phyloP scores from a whole-genome alignment of 1,140 invertebrate species.

The Schlechtendalia chinensis region DNA sequence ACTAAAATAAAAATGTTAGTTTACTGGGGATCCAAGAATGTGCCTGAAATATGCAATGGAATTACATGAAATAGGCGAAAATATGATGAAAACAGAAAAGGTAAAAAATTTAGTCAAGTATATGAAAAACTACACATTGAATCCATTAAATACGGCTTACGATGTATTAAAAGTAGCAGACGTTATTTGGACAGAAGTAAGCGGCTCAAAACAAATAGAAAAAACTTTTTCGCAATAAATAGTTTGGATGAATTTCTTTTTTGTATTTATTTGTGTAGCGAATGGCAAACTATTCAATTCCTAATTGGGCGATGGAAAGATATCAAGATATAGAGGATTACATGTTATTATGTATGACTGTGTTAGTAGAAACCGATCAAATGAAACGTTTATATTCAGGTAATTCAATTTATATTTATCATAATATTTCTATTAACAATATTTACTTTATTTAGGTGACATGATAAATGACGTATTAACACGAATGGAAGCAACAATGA shows the following conservation, averaged over 20 bases:
- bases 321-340: conserved; percentile 21
- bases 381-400: conserved; percentile 45
- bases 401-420: neutral
- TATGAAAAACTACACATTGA: conserved; percentile 32
- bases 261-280: neutral
- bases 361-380: conserved; percentile 31
- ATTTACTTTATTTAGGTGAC: conserved; percentile 30
- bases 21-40: neutral
- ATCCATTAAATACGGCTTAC: conserved; percentile 6
- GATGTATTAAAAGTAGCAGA: conserved; percentile 24
- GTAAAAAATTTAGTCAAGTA: conserved; percentile 8
- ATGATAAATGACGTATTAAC: conserved; percentile 27
- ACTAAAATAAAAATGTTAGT: conserved; percentile 8
- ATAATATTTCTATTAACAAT: neutral
- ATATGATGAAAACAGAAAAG: conserved; percentile 21
- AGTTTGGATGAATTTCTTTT: neutral
- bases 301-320: conserved; percentile 35
- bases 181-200: conserved; percentile 39
- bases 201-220: neutral
- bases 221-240: neutral
- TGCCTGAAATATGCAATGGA: conserved; percentile 27
- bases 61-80: conserved; percentile 19
- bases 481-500: conserved; percentile 10
- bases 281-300: conserved; percentile 42
- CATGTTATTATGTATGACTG: neutral